Evolutionary conservation across 2,888 invertebrate genomes (phyloP).

Genomic region (Sipha maydis): DNA sequence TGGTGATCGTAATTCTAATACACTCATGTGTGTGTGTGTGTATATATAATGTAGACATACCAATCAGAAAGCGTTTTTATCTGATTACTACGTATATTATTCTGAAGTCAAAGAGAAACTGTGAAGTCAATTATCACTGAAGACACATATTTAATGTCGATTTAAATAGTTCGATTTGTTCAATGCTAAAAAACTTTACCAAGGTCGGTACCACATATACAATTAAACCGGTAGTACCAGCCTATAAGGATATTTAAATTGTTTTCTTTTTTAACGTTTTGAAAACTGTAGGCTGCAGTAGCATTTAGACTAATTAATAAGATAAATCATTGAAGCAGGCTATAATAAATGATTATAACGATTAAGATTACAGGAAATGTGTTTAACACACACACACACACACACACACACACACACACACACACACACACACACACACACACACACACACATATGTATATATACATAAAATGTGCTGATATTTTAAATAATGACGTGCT

Average conservation of each 20-base stretch:
- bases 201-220: neutral
- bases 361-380: no score
- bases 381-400: no score
- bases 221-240: neutral
- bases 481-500: neutral
- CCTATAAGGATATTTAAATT: neutral
- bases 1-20: no score
- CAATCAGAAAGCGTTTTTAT: neutral
- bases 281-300: neutral
- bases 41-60: no score
- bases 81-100: neutral
- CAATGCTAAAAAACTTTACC: no score
- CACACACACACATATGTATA: no score
- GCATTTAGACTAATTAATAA: neutral
- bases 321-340: neutral
- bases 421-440: no score
- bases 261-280: neutral
- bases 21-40: no score
- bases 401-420: no score
- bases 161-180: neutral
- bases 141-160: neutral
- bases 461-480: neutral
- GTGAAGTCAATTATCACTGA: neutral
- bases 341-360: no score
- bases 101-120: neutral